phyloP scores from a whole-genome alignment of 2,888 invertebrate genomes.

The Tanytarsus gracilentus region DNA sequence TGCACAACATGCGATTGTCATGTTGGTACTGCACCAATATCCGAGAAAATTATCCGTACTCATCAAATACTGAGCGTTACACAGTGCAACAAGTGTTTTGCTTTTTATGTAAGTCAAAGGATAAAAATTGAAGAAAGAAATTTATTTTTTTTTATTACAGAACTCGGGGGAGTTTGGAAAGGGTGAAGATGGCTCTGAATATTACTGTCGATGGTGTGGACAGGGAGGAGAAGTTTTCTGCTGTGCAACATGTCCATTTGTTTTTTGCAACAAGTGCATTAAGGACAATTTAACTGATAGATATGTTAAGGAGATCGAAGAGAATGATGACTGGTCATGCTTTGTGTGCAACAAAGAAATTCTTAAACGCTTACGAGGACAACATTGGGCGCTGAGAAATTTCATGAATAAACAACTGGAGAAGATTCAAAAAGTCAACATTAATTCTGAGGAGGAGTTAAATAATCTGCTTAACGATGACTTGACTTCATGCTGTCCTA shows the following conservation, averaged over 20 bases:
- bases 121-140: neutral
- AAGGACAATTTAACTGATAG: conserved; percentile 56
- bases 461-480: conserved; percentile 36
- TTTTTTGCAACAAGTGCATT: conserved; percentile 71
- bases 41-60: conserved; percentile 55
- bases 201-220: conserved; percentile 77
- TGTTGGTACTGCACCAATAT: conserved; percentile 59
- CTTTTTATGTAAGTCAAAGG: conserved; percentile 60
- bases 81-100: conserved; percentile 61
- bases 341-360: conserved; percentile 62
- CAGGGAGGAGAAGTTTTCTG: conserved; percentile 72
- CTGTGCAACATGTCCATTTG: conserved; percentile 64
- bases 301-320: conserved; percentile 61
- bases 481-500: conserved; percentile 38
- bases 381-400: conserved; percentile 61
- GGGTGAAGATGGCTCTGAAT: conserved; percentile 73
- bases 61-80: conserved; percentile 66
- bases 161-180: conserved; percentile 62
- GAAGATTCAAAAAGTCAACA: conserved; percentile 9
- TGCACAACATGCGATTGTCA: conserved; percentile 69
- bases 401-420: conserved; percentile 52
- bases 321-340: conserved; percentile 71
- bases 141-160: neutral
- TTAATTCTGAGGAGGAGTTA: conserved; percentile 34
- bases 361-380: conserved; percentile 56